Evolutionary conservation across 64 coral and sea anemone genomes (phyloP), one percentile per base, ranked within the genome.

Genomic region (Trachythela sp.): DNA sequence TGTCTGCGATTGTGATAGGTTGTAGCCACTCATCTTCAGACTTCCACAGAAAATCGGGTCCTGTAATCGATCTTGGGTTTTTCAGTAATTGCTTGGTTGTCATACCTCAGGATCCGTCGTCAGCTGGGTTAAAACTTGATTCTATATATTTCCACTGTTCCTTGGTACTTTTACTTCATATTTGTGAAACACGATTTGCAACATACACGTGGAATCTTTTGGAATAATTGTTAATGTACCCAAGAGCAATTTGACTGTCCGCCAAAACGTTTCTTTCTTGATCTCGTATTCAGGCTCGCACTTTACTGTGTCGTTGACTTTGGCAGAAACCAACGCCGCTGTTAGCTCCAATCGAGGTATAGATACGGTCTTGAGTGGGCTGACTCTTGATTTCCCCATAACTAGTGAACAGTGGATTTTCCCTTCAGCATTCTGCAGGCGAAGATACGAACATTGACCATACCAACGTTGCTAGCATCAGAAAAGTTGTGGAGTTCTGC

Each of bases 141-240:
- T 40, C 76, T 22, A 90, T 40, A 48, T 90, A 90, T 36, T 72
- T 48, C 88, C 88, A 90, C 51, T 90, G 88, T 45, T 11, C 42
- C 11, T 45, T 45, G 14, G 38, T 26, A 38, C 20, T 26, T 10
- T 75, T 40, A 88, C 87, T 70, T 29, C 34, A 36, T 70, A 72
- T 43, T 58, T 68, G 13, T 72, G 42, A 45, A 45, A 45, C 11
- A 11, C 42, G 42, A 45, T 45, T 45, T 6, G 42, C 42, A 11
- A 45, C 87, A 48, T 38, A 88, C 13, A 88, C 87, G 39, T 88
- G 49, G 37, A 88, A 88, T 37, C 87, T 39, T 0, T 51, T 42
- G 30, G 70, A 68, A 9, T 88, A n/a, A 48, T 72, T 88, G 20
- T 5, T 22, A 30, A 89, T 54, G 48, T 72, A 89, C 60, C 32